Conservation (phyloP, 2,113 vertebrate genomes). For the Alligator mississippiensis region DNA sequence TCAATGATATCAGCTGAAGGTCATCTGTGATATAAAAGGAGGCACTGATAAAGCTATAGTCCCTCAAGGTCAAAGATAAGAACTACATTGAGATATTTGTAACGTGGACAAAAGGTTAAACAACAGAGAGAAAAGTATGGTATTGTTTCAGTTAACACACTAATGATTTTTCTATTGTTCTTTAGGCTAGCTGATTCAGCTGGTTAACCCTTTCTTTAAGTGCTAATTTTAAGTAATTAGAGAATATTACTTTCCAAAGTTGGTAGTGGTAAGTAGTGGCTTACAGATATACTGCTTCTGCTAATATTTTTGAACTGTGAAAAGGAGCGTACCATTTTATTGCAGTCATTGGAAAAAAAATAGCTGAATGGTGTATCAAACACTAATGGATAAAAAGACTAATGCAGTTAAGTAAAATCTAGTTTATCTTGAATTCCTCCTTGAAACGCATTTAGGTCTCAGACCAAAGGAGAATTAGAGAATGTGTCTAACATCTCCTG, state of each 20-base stretch:
- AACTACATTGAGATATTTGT: constrained; percentile 85
- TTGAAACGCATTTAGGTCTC: constrained; percentile 75
- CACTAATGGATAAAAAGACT: constrained; percentile 62
- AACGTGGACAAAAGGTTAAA: constrained; percentile 89
- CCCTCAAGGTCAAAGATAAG: constrained; percentile 98
- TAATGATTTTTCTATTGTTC: constrained; percentile 84
- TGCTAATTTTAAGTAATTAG: constrained; percentile 51
- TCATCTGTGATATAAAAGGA: constrained; percentile 90
- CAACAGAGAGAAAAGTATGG: constrained; percentile 81
- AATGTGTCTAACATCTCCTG: constrained; percentile 66
- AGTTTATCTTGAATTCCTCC: constrained; percentile 75
- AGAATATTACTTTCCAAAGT: constrained; percentile 62
- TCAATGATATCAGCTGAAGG: constrained; percentile 97
- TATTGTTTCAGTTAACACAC: constrained; percentile 87
- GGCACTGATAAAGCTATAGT: constrained; percentile 87
- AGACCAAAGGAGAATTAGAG: constrained; percentile 72
- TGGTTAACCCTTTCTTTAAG: constrained; percentile 53
- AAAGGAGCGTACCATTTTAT: constrained; percentile 23
- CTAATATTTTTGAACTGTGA: background rate
- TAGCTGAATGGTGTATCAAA: background rate
- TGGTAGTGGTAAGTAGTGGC: background rate
- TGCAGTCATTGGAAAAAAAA: background rate
- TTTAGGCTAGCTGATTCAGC: constrained; percentile 72
- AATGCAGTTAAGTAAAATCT: constrained; percentile 75
- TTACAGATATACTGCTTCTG: background rate